Percentiles rank a stretch among this genome's conserved stretches.
These are phyloP conservation scores for Ptycholaimellus sp. DNA, from an alignment of 2,888 invertebrate species.

Conservation along the genomic window DNA sequence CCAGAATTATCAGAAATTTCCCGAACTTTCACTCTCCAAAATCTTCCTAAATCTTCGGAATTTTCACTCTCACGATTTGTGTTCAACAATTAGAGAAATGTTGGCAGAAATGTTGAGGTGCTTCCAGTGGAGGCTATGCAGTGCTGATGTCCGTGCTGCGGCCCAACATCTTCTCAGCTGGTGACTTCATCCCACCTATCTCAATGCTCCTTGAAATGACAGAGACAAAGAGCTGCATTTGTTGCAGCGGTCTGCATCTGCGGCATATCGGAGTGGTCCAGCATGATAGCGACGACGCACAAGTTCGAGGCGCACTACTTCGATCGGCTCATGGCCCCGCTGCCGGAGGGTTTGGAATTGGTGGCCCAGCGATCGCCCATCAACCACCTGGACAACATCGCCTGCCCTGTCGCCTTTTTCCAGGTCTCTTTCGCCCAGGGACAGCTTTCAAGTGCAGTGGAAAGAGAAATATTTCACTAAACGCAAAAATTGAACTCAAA, in stretches of 20 bases:
- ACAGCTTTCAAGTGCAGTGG: too few species aligned
- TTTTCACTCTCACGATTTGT: too few species aligned
- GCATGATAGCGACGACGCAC: constrained; percentile 21
- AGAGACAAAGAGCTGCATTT: not conserved
- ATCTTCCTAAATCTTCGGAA: too few species aligned
- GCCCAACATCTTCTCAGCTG: constrained; percentile 23
- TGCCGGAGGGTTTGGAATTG: not conserved
- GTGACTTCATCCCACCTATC: constrained; percentile 11
- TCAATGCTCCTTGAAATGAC: not conserved
- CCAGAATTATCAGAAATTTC: too few species aligned
- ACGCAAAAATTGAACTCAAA: too few species aligned
- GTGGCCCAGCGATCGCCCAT: constrained; percentile 20
- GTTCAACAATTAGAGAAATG: too few species aligned
- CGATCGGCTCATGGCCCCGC: not conserved
- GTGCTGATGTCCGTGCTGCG: not conserved
- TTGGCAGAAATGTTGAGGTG: too few species aligned
- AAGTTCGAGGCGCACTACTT: constrained; percentile 28
- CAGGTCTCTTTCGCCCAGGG: too few species aligned
- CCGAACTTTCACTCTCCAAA: too few species aligned
- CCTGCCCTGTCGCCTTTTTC: too few species aligned
- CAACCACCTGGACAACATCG: constrained; percentile 25
- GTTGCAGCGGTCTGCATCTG: constrained; percentile 23
- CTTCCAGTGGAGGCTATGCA: constrained; percentile 24
- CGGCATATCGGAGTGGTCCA: constrained; percentile 25
- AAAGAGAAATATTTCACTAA: too few species aligned